A percentile compares a stretch with the other conserved stretches of the same genome.
Conservation (phyloP, 2,113 vertebrate species). For the Cervus canadensis region DNA sequence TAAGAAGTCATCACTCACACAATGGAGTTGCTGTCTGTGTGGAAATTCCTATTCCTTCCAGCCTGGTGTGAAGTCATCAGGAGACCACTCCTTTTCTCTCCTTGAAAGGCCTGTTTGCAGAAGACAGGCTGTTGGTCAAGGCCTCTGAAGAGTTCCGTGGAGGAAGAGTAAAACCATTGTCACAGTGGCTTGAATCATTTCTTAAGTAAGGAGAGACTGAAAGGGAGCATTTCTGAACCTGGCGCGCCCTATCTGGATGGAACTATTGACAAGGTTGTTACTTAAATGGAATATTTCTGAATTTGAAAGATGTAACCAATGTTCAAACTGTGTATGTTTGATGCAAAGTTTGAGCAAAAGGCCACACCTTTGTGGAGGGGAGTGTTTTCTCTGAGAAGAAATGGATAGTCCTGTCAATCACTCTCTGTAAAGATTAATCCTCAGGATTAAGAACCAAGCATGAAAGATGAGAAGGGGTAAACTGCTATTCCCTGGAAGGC, state of each 20-base stretch:
- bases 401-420: not conserved
- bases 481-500: not conserved
- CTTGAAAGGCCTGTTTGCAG: not conserved
- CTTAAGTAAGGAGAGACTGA: not conserved
- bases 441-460: not conserved
- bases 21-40: constrained; percentile 24
- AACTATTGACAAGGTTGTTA: not conserved
- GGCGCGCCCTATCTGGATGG: not conserved
- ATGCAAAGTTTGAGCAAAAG: not conserved
- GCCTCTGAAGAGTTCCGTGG: not conserved
- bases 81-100: not conserved
- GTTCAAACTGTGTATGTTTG: not conserved
- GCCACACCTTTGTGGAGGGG: not conserved
- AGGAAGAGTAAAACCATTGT: not conserved
- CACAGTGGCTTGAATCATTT: not conserved
- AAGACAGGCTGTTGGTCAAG: not conserved
- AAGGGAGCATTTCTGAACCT: not conserved
- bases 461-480: not conserved
- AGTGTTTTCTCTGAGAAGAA: not conserved
- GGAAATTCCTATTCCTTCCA: not conserved
- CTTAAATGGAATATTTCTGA: not conserved
- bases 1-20: not conserved
- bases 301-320: not conserved
- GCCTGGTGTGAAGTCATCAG: not conserved
- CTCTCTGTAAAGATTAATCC: not conserved